Evolutionary conservation across 2,797 vertebrate species (phyloP), one percentile per base, ranked within the genome.

Genomic region (Xenops minutus): DNA sequence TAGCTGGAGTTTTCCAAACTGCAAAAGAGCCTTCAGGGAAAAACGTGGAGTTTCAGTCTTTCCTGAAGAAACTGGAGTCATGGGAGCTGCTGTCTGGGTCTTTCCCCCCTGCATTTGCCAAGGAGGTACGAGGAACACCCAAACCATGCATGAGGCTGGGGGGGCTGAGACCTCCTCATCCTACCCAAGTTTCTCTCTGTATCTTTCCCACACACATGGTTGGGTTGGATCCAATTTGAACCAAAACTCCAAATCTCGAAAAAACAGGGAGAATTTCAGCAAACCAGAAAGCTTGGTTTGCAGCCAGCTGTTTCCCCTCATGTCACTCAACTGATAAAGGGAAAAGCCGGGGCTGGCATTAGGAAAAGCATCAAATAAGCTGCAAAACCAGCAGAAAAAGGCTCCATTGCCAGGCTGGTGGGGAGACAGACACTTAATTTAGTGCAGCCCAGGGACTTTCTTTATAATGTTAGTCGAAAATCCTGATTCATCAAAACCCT

Each of bases 331-430:
- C 81, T 93, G 94, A 97, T 92, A 92, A 96, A 96, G 78, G 75
- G 46, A 88, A 95, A 96, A 96, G 82, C 87, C n/a, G 34, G 66
- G 73, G 68, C 51, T 96, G 91, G 92, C 79, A 75, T 91, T 95
- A 91, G 92, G 75, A 69, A 80, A 89, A 94, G 49, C 91, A 93
- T 64, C 0, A 3, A 85, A 58, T 52, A 94, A 95, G 93, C 93
- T 96, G 93, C 93, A 93, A 95, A 94, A 94, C 56, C 89, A 92
- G 91, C 92, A 96, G 89, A 92, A 95, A 96, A 94, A 69, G 20
- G 7, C 29, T 94, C 88, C 69, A n/a, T 55, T 84, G 89, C 92
- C 90, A 90, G 85, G 58, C 80, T 75, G 61, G 63, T 46, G 86
- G 61, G 55, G 46, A 12, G 43, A 88, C 79, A 93, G 92, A 92